phyloP scores from a whole-genome alignment of 1,140 invertebrate genomes.

The Telenomus remus region DNA sequence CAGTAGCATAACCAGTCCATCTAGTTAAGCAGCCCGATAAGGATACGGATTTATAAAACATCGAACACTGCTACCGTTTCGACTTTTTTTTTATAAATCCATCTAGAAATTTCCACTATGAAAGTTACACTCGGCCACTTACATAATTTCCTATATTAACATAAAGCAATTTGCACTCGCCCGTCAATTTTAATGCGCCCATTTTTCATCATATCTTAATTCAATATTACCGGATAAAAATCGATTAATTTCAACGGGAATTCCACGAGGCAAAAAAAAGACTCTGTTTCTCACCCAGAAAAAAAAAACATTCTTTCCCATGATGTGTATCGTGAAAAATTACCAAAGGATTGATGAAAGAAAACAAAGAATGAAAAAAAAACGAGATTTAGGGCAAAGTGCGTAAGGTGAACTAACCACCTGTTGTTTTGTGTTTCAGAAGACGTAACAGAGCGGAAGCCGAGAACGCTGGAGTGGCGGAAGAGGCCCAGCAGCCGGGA shows the following conservation, averaged over 20 bases:
- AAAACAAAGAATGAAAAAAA: not conserved
- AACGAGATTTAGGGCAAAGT: not conserved
- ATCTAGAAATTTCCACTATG: constrained; percentile 42
- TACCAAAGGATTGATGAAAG: too few relatives aligned
- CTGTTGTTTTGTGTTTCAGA: constrained; percentile 67
- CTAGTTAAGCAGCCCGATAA: constrained; percentile 52
- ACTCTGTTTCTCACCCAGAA: too few relatives aligned
- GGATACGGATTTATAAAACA: constrained; percentile 41
- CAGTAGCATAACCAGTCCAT: constrained; percentile 53
- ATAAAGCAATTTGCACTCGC: constrained; percentile 27
- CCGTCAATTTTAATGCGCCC: constrained; percentile 2
- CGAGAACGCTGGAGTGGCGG: constrained; percentile 63
- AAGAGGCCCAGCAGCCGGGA: constrained; percentile 57
- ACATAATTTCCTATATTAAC: constrained; percentile 46
- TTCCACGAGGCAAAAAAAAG: too few relatives aligned
- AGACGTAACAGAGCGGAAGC: constrained; percentile 76
- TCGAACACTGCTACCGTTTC: constrained; percentile 44
- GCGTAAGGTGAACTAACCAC: constrained; percentile 14
- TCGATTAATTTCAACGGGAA: too few relatives aligned
- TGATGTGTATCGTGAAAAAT: too few relatives aligned
- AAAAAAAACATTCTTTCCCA: too few relatives aligned
- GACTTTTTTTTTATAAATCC: constrained; percentile 11
- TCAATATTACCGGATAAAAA: not conserved
- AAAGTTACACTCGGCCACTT: constrained; percentile 38
- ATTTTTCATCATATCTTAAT: not conserved